Evolutionary conservation across 2,888 invertebrate species (phyloP), one percentile per base, ranked within the genome.

Genomic region (Aphidoletes aphidimyza): DNA sequence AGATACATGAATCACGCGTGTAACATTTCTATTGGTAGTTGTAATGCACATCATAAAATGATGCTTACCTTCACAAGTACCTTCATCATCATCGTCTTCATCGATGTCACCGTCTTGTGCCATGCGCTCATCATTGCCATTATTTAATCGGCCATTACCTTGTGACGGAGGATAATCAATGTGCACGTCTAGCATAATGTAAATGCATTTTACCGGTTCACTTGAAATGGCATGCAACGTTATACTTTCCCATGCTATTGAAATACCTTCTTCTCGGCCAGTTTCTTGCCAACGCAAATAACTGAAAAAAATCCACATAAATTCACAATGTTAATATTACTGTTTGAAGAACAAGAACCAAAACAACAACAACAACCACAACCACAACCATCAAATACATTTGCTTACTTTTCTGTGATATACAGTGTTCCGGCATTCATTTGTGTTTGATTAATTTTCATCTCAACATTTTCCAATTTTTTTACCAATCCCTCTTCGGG

Each of bases 231-330:
- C 90, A 86, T 90, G 90, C 11, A 90, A 87, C 85, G 89, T 89
- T 1, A 90, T 89, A 84, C 89, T 88, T 85, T 89, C 88, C 90
- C 90, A 90, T 36, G 88, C 87, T 84, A 90, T 89, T 0, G 89
- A 89, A 19, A 90, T 87, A 2, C 89, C 89, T 37, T 90, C 89
- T 1, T 87, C 86, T 9, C 87, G 86, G 84, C 88, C 87, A 19
- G 85, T 86, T 0, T 89, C 89, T 86, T 88, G 89, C 90, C 90
- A 90, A 19, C 88, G 88, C 42, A 90, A 87, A 30, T 88, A 87
- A 85, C 90, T 90, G 85, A 84, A 49, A 84, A 47, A n/a, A n/a
- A 49, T 30, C 6, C 2, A 34, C 26, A 26, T 19, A 34, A 78
- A 34, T n/a, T n/a, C n/a, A n/a, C n/a, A n/a, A n/a, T n/a, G n/a